phyloP scores from a whole-genome alignment of 1,140 invertebrate species.

The Halesus radiatus region DNA sequence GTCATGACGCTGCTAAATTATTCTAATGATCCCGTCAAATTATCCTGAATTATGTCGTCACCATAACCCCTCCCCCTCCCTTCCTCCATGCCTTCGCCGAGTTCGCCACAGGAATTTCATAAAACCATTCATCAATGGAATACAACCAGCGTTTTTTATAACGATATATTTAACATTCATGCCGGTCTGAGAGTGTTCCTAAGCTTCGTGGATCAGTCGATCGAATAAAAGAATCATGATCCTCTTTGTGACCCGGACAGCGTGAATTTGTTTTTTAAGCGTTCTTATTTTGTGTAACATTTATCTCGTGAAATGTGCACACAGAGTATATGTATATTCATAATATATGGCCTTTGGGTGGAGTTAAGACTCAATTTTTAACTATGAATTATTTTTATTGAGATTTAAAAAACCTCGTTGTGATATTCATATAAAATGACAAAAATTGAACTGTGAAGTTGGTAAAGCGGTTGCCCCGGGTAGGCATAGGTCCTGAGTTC shows the following conservation, averaged over 20 bases:
- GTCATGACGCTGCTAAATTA: conserved; percentile 25
- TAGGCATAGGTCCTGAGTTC: too few relatives aligned
- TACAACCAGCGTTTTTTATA: background rate
- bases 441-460: too few relatives aligned
- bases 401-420: too few relatives aligned
- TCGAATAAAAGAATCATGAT: background rate
- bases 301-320: too few relatives aligned
- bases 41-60: conserved; percentile 25
- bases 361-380: too few relatives aligned
- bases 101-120: conserved; percentile 12
- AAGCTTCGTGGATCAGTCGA: too few relatives aligned
- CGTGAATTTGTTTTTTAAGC: background rate
- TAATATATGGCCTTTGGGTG: too few relatives aligned
- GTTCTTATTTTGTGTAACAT: too few relatives aligned
- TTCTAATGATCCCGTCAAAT: conserved; percentile 29
- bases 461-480: too few relatives aligned
- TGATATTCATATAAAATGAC: too few relatives aligned
- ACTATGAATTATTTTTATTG: too few relatives aligned
- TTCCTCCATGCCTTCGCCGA: background rate
- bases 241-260: conserved; percentile 3
- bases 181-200: background rate
- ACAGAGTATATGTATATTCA: too few relatives aligned
- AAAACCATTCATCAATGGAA: background rate
- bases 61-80: background rate
- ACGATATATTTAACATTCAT: conserved; percentile 15